Conservation (phyloP, 2,113 vertebrate genomes). For the Delphinapterus leucas region DNA sequence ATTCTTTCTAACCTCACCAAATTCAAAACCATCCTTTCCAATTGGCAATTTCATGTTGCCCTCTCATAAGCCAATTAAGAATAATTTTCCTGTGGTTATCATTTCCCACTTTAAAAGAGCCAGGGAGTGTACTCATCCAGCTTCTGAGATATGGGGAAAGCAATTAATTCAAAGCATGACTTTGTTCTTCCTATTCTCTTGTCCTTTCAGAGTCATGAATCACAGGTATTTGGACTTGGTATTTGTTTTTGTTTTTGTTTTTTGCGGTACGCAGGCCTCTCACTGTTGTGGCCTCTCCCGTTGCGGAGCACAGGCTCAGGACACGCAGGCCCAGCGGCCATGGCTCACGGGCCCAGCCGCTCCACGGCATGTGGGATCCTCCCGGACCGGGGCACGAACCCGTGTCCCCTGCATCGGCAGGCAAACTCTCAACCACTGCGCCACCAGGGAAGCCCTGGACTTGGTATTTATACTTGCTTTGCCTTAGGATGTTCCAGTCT, state of each 20-base stretch:
- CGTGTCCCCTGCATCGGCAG: no score
- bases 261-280: no score
- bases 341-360: no score
- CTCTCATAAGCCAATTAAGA: constrained; percentile 33
- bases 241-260: no score
- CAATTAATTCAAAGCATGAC: constrained; percentile 19
- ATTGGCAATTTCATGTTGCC: constrained; percentile 28
- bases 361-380: no score
- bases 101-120: constrained; percentile 7
- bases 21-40: constrained; percentile 1
- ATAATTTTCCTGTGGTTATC: constrained; percentile 13
- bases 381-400: no score
- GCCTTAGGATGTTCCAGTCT: constrained; percentile 40
- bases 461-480: constrained; percentile 49
- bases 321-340: no score
- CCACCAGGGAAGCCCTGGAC: no score
- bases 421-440: no score
- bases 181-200: neutral
- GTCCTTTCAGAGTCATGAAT: constrained; percentile 51
- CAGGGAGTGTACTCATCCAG: neutral
- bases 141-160: neutral
- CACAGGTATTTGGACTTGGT: constrained; percentile 44
- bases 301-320: no score
- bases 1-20: neutral
- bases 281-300: no score